A percentile compares a stretch with the other conserved stretches of the same genome.
phyloP scores from a whole-genome alignment of 2,888 invertebrate species.

The Seira musarum region DNA sequence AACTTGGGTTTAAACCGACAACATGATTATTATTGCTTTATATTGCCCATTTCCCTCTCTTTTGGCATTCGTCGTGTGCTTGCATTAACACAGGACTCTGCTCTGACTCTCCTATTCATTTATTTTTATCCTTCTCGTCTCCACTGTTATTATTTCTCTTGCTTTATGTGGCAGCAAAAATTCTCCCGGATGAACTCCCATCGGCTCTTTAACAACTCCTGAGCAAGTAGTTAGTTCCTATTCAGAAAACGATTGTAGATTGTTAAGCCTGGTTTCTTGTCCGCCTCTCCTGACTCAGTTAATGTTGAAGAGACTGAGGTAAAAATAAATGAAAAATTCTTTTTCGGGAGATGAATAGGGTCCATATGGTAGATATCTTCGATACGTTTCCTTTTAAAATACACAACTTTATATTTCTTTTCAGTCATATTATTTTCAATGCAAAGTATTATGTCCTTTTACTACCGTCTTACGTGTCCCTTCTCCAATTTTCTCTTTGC shows the following conservation, averaged over 20 bases:
- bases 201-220: conserved; percentile 26
- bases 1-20: conserved; percentile 25
- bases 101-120: not conserved
- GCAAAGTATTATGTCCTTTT: conserved; percentile 3
- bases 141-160: not conserved
- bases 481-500: conserved; percentile 13
- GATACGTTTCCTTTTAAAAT: conserved; percentile 26
- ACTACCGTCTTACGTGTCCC: conserved; percentile 8
- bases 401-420: no score
- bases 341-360: conserved; percentile 20
- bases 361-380: conserved; percentile 50
- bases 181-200: conserved; percentile 18
- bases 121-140: no score
- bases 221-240: conserved; percentile 3
- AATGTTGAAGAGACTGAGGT: not conserved
- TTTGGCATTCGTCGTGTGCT: conserved; percentile 36
- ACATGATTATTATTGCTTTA: conserved; percentile 40
- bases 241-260: no score
- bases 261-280: no score
- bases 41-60: conserved; percentile 22
- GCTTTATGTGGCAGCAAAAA: conserved; percentile 19
- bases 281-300: not conserved
- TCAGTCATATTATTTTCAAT: conserved; percentile 21
- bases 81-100: not conserved
- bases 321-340: conserved; percentile 21